Conservation (phyloP, 2,113 vertebrate species). For the Eulemur rufifrons region DNA sequence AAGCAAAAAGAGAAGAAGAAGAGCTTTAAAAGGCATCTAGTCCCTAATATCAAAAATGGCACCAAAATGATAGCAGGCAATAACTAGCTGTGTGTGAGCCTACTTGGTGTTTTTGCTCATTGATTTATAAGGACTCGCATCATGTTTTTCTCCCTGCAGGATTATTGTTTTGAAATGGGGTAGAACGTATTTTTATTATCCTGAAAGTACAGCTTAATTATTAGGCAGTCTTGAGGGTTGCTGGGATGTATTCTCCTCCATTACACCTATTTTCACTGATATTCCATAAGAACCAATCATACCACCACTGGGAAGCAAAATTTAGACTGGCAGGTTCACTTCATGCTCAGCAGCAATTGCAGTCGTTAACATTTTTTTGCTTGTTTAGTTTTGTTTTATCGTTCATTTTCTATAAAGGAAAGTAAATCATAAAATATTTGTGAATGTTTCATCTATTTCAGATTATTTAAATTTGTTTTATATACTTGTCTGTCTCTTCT, state of each 20-base stretch:
- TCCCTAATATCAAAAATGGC: background rate
- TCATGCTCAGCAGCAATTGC: background rate
- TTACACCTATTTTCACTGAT: constrained; percentile 71
- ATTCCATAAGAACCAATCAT: constrained; percentile 68
- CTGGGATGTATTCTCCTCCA: constrained; percentile 67
- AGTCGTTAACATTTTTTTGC: background rate
- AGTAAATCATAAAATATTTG: background rate
- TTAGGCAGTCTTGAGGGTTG: constrained; percentile 63
- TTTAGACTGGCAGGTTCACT: background rate
- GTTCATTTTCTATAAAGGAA: constrained; percentile 39
- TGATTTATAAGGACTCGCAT: constrained; percentile 71
- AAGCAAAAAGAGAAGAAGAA: constrained; percentile 58
- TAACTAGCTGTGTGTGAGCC: background rate
- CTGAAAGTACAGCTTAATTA: constrained; percentile 67
- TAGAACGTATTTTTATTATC: constrained; percentile 64
- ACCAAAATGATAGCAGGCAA: background rate
- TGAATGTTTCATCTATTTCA: background rate
- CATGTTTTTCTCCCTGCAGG: constrained; percentile 36
- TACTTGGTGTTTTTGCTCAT: constrained; percentile 10
- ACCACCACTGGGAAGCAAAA: background rate
- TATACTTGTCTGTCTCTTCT: background rate
- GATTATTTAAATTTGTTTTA: background rate
- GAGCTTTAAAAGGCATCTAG: constrained; percentile 56
- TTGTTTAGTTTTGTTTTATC: constrained; percentile 5
- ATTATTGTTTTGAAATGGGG: constrained; percentile 67